Evolutionary conservation across 2,113 vertebrate genomes (phyloP), one percentile per base, ranked within the genome.

Genomic region (Bombycilla garrulus): DNA sequence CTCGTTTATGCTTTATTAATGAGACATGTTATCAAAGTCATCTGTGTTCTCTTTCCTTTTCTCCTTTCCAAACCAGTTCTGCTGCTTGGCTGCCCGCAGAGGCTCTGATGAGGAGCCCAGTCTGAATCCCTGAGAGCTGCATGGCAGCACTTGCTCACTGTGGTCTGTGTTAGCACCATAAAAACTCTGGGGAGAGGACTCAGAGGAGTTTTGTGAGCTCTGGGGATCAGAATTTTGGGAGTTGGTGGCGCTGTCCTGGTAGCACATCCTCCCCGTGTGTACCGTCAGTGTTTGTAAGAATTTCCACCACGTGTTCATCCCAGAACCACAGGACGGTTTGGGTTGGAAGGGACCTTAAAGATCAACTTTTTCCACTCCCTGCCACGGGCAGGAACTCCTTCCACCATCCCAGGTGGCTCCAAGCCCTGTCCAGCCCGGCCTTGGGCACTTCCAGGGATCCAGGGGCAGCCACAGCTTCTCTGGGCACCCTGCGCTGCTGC

Each of bases 21-120:
- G 67, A 95, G 82, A 72, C 25, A 3, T 17, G 26, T 93, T 92
- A 96, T 96, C 93, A 3, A 84, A 93, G 80, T 91, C 90, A 96
- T 91, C 96, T 94, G 44, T 78, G 23, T 78, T 86, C 86, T 88
- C 93, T 81, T 96, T 42, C 88, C 73, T 94, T 80, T 95, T 76
- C 95, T 87, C 86, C 88, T 88, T 69, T 97, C 77, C 86, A 94
- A 97, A 96, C 95, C 91, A 86, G 92, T 96, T 95, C 84, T 96
- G 84, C 91, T 67, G 90, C 82, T 93, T 96, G n/a, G 14, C 31
- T 77, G 70, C 87, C 91, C 12, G 0, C 83, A 56, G 67, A 87
- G 60, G 74, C 36, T 73, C 54, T 91, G 11, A 21, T 7, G 81
- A 83, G 53, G 81, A 92, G 80, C 10, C 0, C 58, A 8, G 57